These are phyloP conservation scores for Triplophysa bombifrons DNA, from an alignment of 2,797 vertebrate species.

Conservation along the genomic window DNA sequence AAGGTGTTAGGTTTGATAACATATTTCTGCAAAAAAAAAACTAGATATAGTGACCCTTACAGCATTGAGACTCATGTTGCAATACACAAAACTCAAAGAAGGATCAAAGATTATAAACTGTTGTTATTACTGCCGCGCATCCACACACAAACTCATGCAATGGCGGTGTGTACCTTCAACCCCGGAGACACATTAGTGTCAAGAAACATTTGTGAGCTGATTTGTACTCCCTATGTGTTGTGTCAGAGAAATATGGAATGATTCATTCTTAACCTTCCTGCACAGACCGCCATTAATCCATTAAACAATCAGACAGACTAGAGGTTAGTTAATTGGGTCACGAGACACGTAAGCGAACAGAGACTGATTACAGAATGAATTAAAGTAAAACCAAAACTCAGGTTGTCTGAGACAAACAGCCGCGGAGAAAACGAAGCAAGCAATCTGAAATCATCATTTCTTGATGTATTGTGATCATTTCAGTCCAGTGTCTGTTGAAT, in stretches of 20 bases:
- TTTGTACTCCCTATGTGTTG: not conserved
- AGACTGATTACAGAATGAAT: not conserved
- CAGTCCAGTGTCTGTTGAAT: no score
- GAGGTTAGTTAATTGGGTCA: not conserved
- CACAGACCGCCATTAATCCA: not conserved
- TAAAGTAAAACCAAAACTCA: not conserved
- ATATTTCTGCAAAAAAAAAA: not conserved
- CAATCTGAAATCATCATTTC: no score
- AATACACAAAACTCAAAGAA: not conserved
- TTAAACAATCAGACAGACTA: not conserved
- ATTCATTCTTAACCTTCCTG: not conserved
- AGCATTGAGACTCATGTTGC: not conserved
- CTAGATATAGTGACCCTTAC: not conserved
- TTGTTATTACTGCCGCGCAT: not conserved
- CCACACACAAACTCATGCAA: not conserved
- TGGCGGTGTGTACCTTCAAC: not conserved
- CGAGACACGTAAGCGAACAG: not conserved
- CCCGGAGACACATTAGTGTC: not conserved
- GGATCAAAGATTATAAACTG: not conserved
- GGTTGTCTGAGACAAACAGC: not conserved
- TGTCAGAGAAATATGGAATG: not conserved
- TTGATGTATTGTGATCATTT: no score
- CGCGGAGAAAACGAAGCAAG: no score
- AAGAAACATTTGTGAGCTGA: not conserved
- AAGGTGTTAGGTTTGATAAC: not conserved